These are phyloP conservation scores for Escarpia spicata DNA, from an alignment of 2,888 invertebrate genomes.

Conservation along the genomic window DNA sequence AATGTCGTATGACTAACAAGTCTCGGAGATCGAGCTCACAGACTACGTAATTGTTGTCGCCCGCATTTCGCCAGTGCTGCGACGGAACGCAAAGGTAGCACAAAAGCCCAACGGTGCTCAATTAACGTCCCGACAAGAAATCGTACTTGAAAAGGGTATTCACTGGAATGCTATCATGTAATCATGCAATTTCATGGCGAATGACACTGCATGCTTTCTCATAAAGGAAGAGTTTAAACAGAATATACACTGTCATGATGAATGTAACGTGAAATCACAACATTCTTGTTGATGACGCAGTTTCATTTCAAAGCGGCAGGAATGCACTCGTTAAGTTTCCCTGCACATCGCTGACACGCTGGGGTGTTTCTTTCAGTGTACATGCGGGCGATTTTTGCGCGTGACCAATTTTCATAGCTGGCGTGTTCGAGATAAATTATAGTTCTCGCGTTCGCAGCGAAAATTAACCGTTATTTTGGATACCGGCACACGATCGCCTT, in stretches of 20 bases:
- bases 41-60: not conserved
- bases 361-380: not conserved
- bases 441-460: not conserved
- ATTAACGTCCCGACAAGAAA: too few species aligned
- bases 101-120: not conserved
- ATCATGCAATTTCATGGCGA: not conserved
- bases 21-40: too few species aligned
- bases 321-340: not conserved
- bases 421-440: not conserved
- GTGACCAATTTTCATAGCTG: not conserved
- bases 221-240: not conserved
- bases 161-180: too few species aligned
- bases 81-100: not conserved
- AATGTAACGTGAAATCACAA: not conserved
- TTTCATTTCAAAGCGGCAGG: not conserved
- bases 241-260: too few species aligned
- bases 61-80: not conserved
- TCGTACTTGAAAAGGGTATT: too few species aligned
- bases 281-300: not conserved
- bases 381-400: not conserved
- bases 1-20: too few species aligned
- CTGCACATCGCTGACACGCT: too few species aligned
- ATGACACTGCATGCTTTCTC: not conserved
- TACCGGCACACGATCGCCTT: not conserved
- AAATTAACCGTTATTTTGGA: not conserved